Evolutionary conservation across 1,140 invertebrate species (phyloP).

Genomic region (Drosophila aff.): DNA sequence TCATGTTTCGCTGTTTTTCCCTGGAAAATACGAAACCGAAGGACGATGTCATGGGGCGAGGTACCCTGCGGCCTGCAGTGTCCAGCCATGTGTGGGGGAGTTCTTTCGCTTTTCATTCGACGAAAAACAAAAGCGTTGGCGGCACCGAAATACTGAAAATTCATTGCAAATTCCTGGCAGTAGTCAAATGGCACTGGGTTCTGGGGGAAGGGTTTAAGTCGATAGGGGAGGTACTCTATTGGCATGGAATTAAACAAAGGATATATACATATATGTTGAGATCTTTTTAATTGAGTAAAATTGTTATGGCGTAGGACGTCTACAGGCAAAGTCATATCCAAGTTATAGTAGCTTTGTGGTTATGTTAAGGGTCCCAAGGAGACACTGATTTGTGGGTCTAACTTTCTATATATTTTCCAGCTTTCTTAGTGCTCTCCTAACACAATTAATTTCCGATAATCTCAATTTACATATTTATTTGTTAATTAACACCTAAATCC

Average conservation of each 20-base stretch:
- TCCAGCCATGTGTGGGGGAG: conserved; percentile 12
- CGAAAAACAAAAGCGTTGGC: conserved; percentile 5
- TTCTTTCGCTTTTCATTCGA: conserved; percentile 22
- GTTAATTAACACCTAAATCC: too few species aligned
- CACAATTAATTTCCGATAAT: background rate
- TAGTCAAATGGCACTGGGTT: conserved; percentile 6
- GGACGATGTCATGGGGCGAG: background rate
- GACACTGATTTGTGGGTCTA: too few species aligned
- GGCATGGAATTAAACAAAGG: too few species aligned
- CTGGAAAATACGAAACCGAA: conserved; percentile 11
- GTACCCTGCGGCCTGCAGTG: conserved; percentile 16
- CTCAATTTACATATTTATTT: background rate
- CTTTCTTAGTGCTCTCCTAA: accelerated
- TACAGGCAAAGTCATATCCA: too few species aligned
- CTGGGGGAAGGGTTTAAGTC: background rate
- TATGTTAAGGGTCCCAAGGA: too few species aligned
- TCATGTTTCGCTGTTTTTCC: background rate
- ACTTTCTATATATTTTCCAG: background rate
- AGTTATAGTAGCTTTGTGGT: too few species aligned
- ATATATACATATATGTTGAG: too few species aligned
- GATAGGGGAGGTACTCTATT: background rate
- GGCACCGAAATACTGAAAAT: conserved; percentile 32
- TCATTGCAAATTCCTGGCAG: conserved; percentile 46
- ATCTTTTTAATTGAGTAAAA: too few species aligned
- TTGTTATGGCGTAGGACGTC: too few species aligned